These are phyloP conservation scores for Drosophila punjabiensis DNA, from an alignment of 1,140 invertebrate genomes.

Conservation along the genomic window DNA sequence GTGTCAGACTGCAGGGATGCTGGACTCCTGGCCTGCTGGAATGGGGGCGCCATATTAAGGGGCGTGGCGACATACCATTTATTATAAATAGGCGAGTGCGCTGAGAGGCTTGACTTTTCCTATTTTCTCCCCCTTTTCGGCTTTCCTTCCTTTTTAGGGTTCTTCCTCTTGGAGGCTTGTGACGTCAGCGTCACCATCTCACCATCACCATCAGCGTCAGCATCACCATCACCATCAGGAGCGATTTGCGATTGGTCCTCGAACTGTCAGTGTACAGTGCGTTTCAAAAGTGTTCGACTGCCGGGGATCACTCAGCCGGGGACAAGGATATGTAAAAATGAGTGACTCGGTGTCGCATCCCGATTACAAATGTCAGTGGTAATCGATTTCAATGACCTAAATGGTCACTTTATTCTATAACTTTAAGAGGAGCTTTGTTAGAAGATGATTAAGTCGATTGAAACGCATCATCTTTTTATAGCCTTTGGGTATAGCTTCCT, in stretches of 20 bases:
- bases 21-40: neutral
- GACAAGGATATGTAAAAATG: neutral
- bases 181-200: slow-evolving; percentile 31
- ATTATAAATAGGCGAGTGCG: slow-evolving; percentile 56
- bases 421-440: neutral
- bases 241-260: slow-evolving; percentile 13
- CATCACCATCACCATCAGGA: neutral
- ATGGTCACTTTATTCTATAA: neutral
- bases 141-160: neutral
- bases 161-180: slow-evolving; percentile 8
- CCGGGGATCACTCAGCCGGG: neutral
- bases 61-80: slow-evolving; percentile 50
- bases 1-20: slow-evolving; percentile 26
- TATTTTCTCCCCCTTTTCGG: slow-evolving; percentile 5
- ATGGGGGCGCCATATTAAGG: slow-evolving; percentile 24
- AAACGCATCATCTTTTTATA: too few species aligned
- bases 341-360: neutral
- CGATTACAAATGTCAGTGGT: neutral
- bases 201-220: too few species aligned
- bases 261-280: slow-evolving; percentile 28
- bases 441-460: too few species aligned
- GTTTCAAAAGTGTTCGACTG: slow-evolving; percentile 18
- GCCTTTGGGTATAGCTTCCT: neutral
- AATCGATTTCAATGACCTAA: slow-evolving; percentile 8
- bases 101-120: slow-evolving; percentile 40